A percentile compares a stretch with the other conserved stretches of the same genome.
Evolutionary conservation across 2,888 invertebrate genomes (phyloP).

Genomic region (Tenthredo livida): DNA sequence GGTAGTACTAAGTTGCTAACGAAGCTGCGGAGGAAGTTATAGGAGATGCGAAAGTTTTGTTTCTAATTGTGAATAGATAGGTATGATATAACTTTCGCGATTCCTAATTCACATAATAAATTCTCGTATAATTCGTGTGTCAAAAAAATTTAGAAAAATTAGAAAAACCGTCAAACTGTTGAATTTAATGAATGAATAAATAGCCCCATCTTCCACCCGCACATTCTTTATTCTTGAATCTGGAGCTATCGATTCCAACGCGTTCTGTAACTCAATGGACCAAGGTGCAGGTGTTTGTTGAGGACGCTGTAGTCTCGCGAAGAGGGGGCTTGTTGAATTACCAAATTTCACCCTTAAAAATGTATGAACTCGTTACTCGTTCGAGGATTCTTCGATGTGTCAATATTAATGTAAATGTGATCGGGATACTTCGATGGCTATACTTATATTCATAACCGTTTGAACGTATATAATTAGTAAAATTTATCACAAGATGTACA

Average conservation of each 20-base stretch:
- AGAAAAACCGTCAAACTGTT: neutral
- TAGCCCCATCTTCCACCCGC: neutral
- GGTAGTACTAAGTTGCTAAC: no score
- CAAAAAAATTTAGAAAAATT: neutral
- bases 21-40: no score
- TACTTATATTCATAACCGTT: neutral
- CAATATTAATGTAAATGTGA: neutral
- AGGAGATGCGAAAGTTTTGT: no score
- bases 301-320: neutral
- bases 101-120: no score
- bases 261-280: slow-evolving; percentile 14
- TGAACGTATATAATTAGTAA: neutral
- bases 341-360: neutral
- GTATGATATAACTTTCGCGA: no score
- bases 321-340: neutral
- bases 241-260: neutral
- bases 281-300: neutral
- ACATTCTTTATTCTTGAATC: neutral
- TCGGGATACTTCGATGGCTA: neutral
- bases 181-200: neutral
- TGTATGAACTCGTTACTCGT: neutral
- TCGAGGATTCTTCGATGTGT: neutral
- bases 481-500: neutral
- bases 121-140: neutral
- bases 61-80: no score